These are phyloP conservation scores for Sphaerolaimus hirsutus DNA, from an alignment of 2,888 invertebrate genomes.

Conservation along the genomic window DNA sequence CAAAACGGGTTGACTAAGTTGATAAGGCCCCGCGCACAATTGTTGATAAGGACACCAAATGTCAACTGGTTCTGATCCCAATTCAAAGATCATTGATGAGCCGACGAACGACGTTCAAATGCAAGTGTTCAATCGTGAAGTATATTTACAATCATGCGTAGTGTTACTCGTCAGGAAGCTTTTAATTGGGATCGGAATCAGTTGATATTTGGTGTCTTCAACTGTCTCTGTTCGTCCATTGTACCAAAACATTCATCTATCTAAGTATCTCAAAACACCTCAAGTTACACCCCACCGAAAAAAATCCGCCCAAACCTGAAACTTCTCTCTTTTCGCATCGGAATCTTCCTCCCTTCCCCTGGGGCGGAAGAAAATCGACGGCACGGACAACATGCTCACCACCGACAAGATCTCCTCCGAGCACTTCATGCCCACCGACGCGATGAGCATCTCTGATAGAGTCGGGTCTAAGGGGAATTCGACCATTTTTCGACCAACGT, in stretches of 20 bases:
- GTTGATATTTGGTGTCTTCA: not conserved
- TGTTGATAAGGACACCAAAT: no score
- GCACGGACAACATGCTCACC: slow-evolving; percentile 96
- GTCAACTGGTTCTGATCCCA: no score
- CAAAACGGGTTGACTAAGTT: slow-evolving; percentile 2
- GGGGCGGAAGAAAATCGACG: slow-evolving; percentile 90
- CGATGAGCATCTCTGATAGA: slow-evolving; percentile 92
- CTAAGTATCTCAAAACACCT: no score
- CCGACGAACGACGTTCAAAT: no score
- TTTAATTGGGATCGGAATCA: no score
- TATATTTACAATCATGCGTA: no score
- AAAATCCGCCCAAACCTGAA: slow-evolving; percentile 41
- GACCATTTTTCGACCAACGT: slow-evolving; percentile 85
- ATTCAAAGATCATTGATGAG: no score
- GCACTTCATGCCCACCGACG: slow-evolving; percentile 76
- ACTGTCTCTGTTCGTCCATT: not conserved
- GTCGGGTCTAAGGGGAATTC: slow-evolving; percentile 97
- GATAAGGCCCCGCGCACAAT: no score
- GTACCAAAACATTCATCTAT: not conserved
- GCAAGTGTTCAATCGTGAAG: no score
- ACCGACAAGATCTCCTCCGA: slow-evolving; percentile 40
- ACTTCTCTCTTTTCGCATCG: slow-evolving; percentile 84
- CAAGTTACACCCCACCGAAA: not conserved
- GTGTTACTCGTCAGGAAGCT: no score
- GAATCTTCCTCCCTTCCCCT: slow-evolving; percentile 96